Conservation (phyloP, 2,113 vertebrate genomes). For the Elgaria multicarinata region DNA sequence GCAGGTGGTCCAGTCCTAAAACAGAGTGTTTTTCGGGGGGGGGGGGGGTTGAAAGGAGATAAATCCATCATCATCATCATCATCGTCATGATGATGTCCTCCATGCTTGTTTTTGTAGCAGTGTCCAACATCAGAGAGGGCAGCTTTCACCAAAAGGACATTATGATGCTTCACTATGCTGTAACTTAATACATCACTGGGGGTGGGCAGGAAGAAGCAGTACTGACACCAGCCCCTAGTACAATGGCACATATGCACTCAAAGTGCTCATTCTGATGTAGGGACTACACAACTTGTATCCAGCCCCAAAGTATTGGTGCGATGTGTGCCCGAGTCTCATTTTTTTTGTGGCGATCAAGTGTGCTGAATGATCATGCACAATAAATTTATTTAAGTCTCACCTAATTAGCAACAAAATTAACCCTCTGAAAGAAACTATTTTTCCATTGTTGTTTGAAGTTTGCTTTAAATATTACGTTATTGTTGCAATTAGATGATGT, state of each 20-base stretch:
- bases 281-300: neutral
- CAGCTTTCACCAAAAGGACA: neutral
- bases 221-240: no score
- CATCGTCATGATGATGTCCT: no score
- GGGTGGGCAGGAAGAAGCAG: neutral
- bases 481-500: no score
- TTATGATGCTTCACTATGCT: neutral
- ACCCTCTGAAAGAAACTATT: no score
- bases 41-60: neutral
- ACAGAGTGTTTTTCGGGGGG: neutral
- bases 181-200: neutral
- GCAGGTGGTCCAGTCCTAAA: neutral
- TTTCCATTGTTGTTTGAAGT: no score
- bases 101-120: neutral
- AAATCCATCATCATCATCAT: neutral
- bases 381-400: no score
- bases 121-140: neutral
- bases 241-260: neutral
- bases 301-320: neutral
- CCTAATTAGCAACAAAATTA: no score
- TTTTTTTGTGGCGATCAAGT: neutral
- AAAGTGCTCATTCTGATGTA: neutral
- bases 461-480: no score
- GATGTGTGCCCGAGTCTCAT: neutral
- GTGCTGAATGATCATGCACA: neutral